phyloP scores from a whole-genome alignment of 2,113 vertebrate genomes.

The Pampusana beccarii region DNA sequence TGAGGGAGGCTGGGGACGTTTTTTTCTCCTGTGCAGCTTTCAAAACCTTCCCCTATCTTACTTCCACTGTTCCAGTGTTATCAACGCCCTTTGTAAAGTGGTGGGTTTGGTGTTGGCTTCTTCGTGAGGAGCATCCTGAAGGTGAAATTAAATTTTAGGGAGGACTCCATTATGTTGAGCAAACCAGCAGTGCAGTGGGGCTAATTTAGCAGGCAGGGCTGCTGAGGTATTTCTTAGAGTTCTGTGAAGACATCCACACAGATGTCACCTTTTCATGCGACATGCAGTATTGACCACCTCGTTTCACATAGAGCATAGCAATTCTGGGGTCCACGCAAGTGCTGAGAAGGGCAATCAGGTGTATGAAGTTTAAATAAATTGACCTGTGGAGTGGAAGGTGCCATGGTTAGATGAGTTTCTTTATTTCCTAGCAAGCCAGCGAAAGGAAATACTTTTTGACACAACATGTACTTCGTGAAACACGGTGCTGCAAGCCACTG shows the following conservation, averaged over 20 bases:
- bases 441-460: not conserved
- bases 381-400: not conserved
- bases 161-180: not conserved
- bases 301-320: not conserved
- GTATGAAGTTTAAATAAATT: not conserved
- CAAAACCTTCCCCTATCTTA: not conserved
- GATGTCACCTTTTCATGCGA: not conserved
- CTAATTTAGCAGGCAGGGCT: not conserved
- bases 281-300: not conserved
- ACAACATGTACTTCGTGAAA: not conserved
- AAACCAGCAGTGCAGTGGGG: not conserved
- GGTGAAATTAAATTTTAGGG: not conserved
- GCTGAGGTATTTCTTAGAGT: not conserved
- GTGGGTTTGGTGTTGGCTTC: not conserved
- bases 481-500: not conserved
- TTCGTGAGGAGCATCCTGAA: not conserved
- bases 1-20: not conserved
- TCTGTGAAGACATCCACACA: not conserved
- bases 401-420: not conserved
- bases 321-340: not conserved
- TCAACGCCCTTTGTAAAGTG: not conserved
- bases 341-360: not conserved
- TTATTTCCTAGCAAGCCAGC: not conserved
- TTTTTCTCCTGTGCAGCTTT: not conserved
- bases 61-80: not conserved